These are phyloP conservation scores for Aquatica leii DNA, from an alignment of 2,888 invertebrate species.

Conservation along the genomic window DNA sequence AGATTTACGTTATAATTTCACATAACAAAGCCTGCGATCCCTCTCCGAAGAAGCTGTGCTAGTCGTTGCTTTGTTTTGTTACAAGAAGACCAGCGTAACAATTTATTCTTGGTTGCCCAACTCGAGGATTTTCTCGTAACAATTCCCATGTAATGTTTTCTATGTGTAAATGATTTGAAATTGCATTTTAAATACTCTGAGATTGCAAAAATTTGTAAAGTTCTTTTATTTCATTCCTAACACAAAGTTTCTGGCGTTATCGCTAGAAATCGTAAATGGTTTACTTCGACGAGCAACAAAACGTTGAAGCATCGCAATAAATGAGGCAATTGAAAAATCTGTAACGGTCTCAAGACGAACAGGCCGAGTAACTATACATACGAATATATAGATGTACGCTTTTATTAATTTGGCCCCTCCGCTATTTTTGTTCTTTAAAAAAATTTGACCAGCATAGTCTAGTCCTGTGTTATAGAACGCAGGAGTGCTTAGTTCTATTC, in stretches of 20 bases:
- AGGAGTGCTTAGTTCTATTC: background rate
- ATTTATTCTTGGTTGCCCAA: no score
- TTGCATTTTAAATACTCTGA: no score
- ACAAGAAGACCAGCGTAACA: no score
- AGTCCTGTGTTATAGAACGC: slow-evolving; percentile 18
- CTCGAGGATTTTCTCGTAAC: no score
- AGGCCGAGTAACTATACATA: slow-evolving; percentile 21
- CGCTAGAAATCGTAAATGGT: background rate
- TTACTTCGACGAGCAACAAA: background rate
- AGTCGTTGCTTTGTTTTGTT: no score
- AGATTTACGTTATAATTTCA: no score
- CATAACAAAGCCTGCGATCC: no score
- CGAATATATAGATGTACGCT: slow-evolving; percentile 19
- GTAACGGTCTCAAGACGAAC: slow-evolving; percentile 26
- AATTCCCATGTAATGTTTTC: no score
- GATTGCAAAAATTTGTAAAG: background rate
- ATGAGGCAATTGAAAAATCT: slow-evolving; percentile 11
- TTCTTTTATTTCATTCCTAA: background rate
- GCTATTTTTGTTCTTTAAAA: background rate
- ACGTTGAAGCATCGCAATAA: background rate
- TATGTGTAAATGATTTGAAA: no score
- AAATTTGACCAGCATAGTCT: slow-evolving; percentile 29
- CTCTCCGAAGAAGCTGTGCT: no score
- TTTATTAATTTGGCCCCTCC: slow-evolving; percentile 15
- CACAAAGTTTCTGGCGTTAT: slow-evolving; percentile 4